Conservation (phyloP, 2,113 vertebrate genomes). For the Microtus montanus region DNA sequence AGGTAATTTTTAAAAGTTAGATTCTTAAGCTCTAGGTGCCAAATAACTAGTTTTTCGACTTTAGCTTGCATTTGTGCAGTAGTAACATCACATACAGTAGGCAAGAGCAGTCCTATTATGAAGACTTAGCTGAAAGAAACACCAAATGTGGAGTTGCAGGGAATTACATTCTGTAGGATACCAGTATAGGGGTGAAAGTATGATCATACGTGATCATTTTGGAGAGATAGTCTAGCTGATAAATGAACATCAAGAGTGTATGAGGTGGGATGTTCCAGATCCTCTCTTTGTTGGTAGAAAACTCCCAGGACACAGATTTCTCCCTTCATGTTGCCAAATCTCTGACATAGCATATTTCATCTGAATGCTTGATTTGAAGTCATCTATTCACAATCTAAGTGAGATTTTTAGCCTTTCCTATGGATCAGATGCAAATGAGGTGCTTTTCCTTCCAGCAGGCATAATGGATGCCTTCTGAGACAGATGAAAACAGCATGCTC, state of each 20-base stretch:
- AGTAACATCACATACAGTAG: not conserved
- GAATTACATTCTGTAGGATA: not conserved
- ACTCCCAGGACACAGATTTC: not conserved
- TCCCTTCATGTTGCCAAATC: not conserved
- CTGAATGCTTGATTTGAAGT: not conserved
- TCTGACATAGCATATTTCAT: not conserved
- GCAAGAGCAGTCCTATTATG: not conserved
- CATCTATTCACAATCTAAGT: not conserved
- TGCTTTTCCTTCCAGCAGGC: not conserved
- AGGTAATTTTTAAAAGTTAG: not conserved
- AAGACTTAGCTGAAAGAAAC: not conserved
- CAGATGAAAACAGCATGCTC: conserved; percentile 28
- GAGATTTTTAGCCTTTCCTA: not conserved
- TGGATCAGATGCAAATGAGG: not conserved
- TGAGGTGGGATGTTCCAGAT: rapidly evolving
- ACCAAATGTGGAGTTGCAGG: too few relatives aligned
- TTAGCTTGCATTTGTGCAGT: not conserved
- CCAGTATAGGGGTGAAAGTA: not conserved
- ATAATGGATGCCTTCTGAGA: not conserved
- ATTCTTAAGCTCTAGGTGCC: not conserved
- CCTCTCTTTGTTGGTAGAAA: not conserved
- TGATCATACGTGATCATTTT: not conserved
- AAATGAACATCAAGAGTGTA: too few relatives aligned
- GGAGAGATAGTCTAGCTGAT: not conserved
- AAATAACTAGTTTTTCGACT: not conserved